Evolutionary conservation across 2,888 invertebrate species (phyloP), one percentile per base, ranked within the genome.

Genomic region (Ceriagrion tenellum): DNA sequence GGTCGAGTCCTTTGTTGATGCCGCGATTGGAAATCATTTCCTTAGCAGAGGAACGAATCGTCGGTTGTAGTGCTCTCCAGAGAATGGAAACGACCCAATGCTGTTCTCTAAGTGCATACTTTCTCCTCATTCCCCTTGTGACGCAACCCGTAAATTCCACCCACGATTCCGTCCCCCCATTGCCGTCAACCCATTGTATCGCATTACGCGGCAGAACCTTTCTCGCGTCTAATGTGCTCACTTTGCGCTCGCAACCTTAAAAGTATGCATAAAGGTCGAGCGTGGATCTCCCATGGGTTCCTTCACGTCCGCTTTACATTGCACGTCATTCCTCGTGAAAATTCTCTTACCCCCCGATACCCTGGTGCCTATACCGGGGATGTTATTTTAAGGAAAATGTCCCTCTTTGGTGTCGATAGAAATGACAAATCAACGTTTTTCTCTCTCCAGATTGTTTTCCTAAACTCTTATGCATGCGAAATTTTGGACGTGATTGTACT

Each of bases 201-300:
- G 81, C 81, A 81, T 81, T 81, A 35, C 81, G 35, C 81, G 26
- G n/a, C 35, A 16, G 81, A 81, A 81, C 81, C 81, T 81, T 35
- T 81, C 81, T 35, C 81, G 81, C 81, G 81, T 81, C 81, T 35
- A 35, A 81, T 81, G 81, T 18, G 81, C 81, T 81, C 81, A 35
- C 35, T 81, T 81, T 81, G 81, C 81, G 81, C 81, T 81, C 81
- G 35, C 35, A 30, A 35, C 81, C 69, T n/a, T 69, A 69, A 69
- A 69, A 69, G 81, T 35, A 81, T 81, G 81, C 81, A 81, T 81
- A 81, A 81, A 81, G 81, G 81, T 81, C 81, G 81, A 35, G 35
- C 18, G 30, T 13, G 35, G 81, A 16, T 35, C 81, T 81, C 81
- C 81, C 81, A 35, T 81, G 81, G 35, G 81, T 35, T 81, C 18